A percentile compares a stretch with the other conserved stretches of the same genome.
Evolutionary conservation across 2,113 vertebrate genomes (phyloP).

Genomic region (Phodopus roborovskii): DNA sequence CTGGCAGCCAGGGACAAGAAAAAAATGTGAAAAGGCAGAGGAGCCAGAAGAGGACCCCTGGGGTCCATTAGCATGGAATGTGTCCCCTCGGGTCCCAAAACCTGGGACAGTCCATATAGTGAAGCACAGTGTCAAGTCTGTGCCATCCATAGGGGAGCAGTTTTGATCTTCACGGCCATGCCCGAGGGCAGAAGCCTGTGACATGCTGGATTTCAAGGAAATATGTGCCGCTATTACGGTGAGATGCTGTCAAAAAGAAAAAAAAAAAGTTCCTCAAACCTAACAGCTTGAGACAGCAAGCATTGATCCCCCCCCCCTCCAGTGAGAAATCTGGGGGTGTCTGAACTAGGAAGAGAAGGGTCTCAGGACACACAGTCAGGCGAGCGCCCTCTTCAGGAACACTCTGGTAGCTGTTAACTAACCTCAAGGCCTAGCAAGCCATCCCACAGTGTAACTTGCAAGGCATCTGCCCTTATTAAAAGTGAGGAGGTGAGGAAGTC

Average conservation of each 20-base stretch:
- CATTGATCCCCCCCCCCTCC: fast-evolving
- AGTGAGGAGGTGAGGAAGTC: not conserved
- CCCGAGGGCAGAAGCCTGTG: fast-evolving
- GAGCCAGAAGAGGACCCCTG: not conserved
- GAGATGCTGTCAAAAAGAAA: not conserved
- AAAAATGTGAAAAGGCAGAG: not conserved
- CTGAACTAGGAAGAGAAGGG: not conserved
- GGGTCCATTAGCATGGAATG: not conserved
- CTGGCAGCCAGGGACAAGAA: not conserved
- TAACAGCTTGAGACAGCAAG: not conserved
- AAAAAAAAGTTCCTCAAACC: not conserved
- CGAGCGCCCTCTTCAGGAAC: fast-evolving
- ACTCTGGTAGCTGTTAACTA: fast-evolving
- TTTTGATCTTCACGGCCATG: not conserved
- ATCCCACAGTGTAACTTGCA: fast-evolving
- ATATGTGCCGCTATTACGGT: not conserved
- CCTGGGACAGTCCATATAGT: not conserved
- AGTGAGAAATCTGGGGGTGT: not conserved
- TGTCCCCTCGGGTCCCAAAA: not conserved
- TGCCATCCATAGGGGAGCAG: not conserved
- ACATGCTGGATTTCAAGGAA: not conserved
- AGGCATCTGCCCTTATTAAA: fast-evolving
- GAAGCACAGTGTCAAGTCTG: not conserved
- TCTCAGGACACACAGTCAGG: fast-evolving
- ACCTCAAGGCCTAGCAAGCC: not conserved